Evolutionary conservation across 2,888 invertebrate genomes (phyloP).

Genomic region (Aelia acuminata): DNA sequence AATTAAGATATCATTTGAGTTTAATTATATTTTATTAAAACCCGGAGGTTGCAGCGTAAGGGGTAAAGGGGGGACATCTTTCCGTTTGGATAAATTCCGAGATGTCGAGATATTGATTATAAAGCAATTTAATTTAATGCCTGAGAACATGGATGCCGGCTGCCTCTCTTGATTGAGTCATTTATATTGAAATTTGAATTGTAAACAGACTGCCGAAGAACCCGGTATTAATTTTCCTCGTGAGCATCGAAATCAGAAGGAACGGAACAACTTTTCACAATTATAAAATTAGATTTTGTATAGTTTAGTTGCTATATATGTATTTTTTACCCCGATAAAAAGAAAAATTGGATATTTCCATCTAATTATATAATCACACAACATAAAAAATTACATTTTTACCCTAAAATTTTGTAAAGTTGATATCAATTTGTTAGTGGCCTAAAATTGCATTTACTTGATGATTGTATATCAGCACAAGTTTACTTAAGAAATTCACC

Average conservation of each 20-base stretch:
- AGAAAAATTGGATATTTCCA: too few species aligned
- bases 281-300: background rate
- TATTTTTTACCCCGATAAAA: too few species aligned
- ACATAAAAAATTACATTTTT: too few species aligned
- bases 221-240: background rate
- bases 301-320: too few species aligned
- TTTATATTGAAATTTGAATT: constrained; percentile 40
- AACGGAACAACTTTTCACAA: background rate
- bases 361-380: too few species aligned
- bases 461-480: too few species aligned
- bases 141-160: background rate
- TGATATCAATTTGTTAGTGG: too few species aligned
- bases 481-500: too few species aligned
- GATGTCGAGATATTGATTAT: constrained; percentile 41
- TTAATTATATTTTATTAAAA: constrained; percentile 55
- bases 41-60: too few species aligned
- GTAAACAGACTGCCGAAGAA: background rate
- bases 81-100: constrained; percentile 3
- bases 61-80: background rate
- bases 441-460: too few species aligned
- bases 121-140: constrained; percentile 11
- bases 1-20: constrained; percentile 53
- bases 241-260: background rate
- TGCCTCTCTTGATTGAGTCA: background rate
- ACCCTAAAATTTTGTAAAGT: too few species aligned